Conservation (phyloP, 2,888 invertebrate species). For the Colostygia pectinataria region DNA sequence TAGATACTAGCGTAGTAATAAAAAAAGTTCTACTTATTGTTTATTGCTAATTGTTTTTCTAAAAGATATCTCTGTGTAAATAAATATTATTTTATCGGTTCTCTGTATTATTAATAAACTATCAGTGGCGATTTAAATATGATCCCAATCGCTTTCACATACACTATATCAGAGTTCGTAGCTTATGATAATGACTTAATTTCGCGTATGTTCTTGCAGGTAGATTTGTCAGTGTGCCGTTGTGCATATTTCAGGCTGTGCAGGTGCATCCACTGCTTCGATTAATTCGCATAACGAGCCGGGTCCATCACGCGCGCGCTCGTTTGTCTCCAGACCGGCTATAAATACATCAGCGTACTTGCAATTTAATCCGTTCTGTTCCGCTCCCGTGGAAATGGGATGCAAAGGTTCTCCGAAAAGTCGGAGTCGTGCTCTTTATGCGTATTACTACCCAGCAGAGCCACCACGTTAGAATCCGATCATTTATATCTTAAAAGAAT, state of each 20-base stretch:
- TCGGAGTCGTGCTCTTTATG: neutral
- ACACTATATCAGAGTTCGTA: neutral
- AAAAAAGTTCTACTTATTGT: too few species aligned
- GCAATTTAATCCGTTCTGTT: conserved; percentile 81
- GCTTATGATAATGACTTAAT: neutral
- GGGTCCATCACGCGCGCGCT: conserved; percentile 79
- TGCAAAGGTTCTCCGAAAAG: conserved; percentile 13
- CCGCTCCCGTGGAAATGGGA: conserved; percentile 57
- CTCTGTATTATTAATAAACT: too few species aligned
- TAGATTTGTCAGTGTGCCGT: conserved; percentile 43
- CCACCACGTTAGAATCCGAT: too few species aligned
- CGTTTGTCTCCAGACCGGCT: conserved; percentile 80
- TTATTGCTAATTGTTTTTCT: too few species aligned
- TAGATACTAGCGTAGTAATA: too few species aligned
- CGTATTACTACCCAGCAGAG: too few species aligned
- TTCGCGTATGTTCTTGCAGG: conserved; percentile 3
- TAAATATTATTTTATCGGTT: too few species aligned
- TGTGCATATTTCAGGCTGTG: conserved; percentile 72
- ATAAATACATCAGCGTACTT: conserved; percentile 82
- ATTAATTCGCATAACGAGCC: conserved; percentile 83
- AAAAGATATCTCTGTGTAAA: too few species aligned
- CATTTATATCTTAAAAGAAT: too few species aligned
- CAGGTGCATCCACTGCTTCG: conserved; percentile 78
- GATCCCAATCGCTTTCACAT: too few species aligned
- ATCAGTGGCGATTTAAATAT: too few species aligned